Conservation (phyloP, 2,888 invertebrate genomes). For the Candidula unifasciata region DNA sequence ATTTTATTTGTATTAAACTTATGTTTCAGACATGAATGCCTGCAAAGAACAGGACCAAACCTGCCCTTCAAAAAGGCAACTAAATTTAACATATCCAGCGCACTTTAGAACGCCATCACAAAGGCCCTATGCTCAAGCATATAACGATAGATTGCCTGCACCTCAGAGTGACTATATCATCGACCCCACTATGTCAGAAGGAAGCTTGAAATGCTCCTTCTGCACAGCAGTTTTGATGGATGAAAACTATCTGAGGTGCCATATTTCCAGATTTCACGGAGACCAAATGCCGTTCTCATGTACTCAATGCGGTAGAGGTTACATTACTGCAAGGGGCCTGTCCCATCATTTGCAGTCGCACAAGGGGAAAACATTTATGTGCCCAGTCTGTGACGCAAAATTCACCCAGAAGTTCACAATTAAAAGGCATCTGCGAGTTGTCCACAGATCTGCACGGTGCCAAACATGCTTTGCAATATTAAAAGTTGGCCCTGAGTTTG, state of each 20-base stretch:
- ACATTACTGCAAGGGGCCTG: slow-evolving; percentile 43
- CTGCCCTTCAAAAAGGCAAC: background rate
- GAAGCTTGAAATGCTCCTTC: slow-evolving; percentile 3
- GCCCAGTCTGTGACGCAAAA: slow-evolving; percentile 45
- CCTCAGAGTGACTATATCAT: background rate
- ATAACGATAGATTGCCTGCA: background rate
- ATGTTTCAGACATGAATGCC: slow-evolving; percentile 28
- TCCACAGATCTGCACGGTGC: slow-evolving; percentile 37
- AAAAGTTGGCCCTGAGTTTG: slow-evolving; percentile 20
- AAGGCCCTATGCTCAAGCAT: background rate
- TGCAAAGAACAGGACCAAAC: slow-evolving; percentile 1
- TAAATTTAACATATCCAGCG: slow-evolving; percentile 21
- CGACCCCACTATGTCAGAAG: background rate
- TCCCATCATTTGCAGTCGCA: slow-evolving; percentile 53
- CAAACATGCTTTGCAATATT: slow-evolving; percentile 14
- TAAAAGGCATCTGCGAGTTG: slow-evolving; percentile 18
- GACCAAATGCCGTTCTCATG: slow-evolving; percentile 42
- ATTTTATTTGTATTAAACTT: slow-evolving; percentile 24
- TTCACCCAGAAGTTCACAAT: slow-evolving; percentile 35
- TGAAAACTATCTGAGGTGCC: slow-evolving; percentile 2
- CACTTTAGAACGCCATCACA: slow-evolving; percentile 5
- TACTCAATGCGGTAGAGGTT: slow-evolving; percentile 51
- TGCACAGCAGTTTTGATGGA: slow-evolving; percentile 16
- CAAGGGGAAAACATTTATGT: slow-evolving; percentile 49
- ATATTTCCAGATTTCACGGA: slow-evolving; percentile 19